Conservation (phyloP, 2,113 vertebrate genomes). For the Brienomyrus brachyistius region DNA sequence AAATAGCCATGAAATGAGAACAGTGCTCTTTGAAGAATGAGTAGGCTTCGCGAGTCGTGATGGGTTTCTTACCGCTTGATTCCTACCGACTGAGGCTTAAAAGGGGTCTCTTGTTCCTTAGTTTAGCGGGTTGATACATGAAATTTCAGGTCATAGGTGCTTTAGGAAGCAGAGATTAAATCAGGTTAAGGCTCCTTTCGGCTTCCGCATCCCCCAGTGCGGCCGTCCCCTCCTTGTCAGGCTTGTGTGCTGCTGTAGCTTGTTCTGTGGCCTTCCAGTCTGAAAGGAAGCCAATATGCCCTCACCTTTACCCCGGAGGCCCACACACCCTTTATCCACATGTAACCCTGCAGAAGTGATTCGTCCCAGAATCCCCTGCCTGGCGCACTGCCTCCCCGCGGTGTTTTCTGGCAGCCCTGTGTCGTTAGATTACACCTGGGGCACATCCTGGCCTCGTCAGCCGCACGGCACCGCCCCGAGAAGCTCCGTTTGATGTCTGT, state of each 20-base stretch:
- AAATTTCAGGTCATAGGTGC: neutral
- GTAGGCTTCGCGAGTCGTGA: neutral
- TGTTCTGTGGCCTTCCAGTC: neutral
- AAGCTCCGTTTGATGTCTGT: constrained; percentile 60
- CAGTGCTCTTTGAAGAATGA: neutral
- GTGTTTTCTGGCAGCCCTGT: neutral
- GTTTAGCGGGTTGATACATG: neutral
- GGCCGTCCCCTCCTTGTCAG: neutral
- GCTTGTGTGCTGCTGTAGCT: neutral
- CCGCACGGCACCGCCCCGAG: constrained; percentile 38
- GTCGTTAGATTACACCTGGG: neutral
- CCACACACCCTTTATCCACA: neutral
- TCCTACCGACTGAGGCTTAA: neutral
- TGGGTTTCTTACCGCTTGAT: neutral
- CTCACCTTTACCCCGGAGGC: neutral
- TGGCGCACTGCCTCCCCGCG: neutral
- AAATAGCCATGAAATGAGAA: neutral
- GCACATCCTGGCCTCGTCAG: constrained; percentile 57
- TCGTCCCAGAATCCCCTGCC: neutral
- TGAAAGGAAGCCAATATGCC: neutral
- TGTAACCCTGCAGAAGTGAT: neutral
- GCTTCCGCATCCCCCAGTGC: neutral
- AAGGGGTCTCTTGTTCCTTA: neutral
- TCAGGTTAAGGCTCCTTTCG: neutral
- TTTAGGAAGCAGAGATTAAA: neutral